Evolutionary conservation across 2,888 invertebrate genomes (phyloP).

Genomic region (Nasonia oneida): DNA sequence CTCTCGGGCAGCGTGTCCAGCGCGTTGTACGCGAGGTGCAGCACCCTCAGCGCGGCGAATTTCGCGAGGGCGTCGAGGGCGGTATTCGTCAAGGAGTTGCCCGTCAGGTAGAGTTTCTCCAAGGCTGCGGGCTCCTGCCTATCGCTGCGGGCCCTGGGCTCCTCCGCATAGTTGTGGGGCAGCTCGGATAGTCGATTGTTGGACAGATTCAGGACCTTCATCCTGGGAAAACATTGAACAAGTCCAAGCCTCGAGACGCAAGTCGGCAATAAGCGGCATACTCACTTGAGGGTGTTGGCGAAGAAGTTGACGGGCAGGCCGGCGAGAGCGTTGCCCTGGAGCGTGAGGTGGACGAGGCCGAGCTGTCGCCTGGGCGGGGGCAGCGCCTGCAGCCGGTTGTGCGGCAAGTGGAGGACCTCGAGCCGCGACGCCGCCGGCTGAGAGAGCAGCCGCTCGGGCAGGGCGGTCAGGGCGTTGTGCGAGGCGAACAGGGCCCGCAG

Average conservation of each 20-base stretch:
- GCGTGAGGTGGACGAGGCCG: constrained; percentile 83
- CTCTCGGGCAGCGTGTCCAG: constrained; percentile 86
- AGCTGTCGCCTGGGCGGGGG: constrained; percentile 87
- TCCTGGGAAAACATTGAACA: constrained; percentile 70
- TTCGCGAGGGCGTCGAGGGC: constrained; percentile 84
- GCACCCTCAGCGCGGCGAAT: constrained; percentile 84
- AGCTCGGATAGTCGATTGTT: constrained; percentile 88
- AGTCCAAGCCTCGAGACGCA: constrained; percentile 9
- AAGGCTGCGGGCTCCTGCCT: constrained; percentile 69
- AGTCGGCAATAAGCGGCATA: constrained; percentile 62
- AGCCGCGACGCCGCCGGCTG: constrained; percentile 84
- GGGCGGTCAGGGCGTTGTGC: constrained; percentile 85
- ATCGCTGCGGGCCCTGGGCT: constrained; percentile 5
- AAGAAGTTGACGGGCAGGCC: constrained; percentile 89
- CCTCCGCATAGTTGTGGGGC: constrained; percentile 82
- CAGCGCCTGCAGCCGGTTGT: constrained; percentile 87
- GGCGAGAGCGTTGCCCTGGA: constrained; percentile 90
- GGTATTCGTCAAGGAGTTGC: constrained; percentile 88
- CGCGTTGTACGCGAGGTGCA: constrained; percentile 90
- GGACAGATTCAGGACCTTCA: constrained; percentile 88
- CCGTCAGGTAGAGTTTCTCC: constrained; percentile 87
- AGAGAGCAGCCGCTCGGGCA: constrained; percentile 88
- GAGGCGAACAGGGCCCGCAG: constrained; percentile 87
- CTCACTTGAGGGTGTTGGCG: constrained; percentile 80
- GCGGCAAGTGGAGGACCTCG: constrained; percentile 87